Base-by-base conservation (phyloP, 2,113 vertebrate species). In the Gila orcuttii region DNA sequence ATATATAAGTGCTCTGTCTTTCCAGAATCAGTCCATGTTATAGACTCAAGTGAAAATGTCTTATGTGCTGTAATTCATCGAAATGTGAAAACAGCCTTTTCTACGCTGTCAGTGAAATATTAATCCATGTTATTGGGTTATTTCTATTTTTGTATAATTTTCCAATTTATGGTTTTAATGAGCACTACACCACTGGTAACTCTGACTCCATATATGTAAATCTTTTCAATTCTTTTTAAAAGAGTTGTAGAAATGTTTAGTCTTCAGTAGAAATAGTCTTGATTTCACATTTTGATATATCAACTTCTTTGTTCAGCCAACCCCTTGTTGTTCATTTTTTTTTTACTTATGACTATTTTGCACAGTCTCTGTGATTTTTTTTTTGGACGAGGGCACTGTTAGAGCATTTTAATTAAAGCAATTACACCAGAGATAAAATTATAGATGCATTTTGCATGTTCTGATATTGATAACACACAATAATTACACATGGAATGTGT, bases 361-460 rank as follows among this genome's bases (percentile, higher is more conserved):
- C 93, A 93, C 92, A 92, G 88, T 8, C 85, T 87, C 87, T 91
- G 80, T 55, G 75, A 76, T 52, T 80, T 55, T 52, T 88, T 39
- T 79, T 84, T 80, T 42, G 52, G 33, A 62, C 42, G 66, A 84
- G 59, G 81, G 82, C 76, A 50, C 75, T 79, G 45, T 25, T n/a
- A 55, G 79, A 86, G 31, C 50, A 36, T 77, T 86, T 82, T 57
- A 88, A 88, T 85, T 33, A 74, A 86, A 83, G 87, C 79, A 88
- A 82, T 69, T 50, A 62, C 31, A 83, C 79, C 79, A 64, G 60
- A 73, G 62, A 52, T 12, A 2, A 86, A 55, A 28, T 69, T 28
- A 25, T 3, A 55, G 57, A 50, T 19, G 42, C 47, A 50, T 55
- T 84, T 75, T 50, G 84, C 87, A 85, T 88, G 83, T 85, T 62